Evolutionary conservation across 2,888 invertebrate species (phyloP), one percentile per base, ranked within the genome.

Genomic region (Microchrysa polita): DNA sequence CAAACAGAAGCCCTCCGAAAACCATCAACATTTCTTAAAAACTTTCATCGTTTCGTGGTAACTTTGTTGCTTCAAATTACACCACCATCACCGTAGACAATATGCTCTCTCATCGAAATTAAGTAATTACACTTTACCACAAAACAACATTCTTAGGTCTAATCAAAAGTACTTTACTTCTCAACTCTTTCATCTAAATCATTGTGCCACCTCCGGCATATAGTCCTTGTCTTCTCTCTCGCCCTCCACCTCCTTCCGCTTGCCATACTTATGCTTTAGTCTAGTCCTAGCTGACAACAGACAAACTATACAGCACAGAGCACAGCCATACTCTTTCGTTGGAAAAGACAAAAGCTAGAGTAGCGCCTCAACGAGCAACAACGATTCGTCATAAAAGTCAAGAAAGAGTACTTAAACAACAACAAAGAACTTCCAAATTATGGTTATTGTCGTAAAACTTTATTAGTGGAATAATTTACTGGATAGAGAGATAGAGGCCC

Each of bases 371-470:
- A 61, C 1, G 10, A 65, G 14, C 48, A 65, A 65, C 65, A 48
- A 65, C 65, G 44, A 65, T 65, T 20, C 65, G 65, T 65, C 48
- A 65, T 65, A 69, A 40, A 69, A 69, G 40, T 69, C 69, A 20
- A 69, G 69, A 40, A 69, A 69, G 55, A 69, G 69, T 57, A 69
- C 69, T 69, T 69, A 55, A 55, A 69, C 69, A 55, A 57, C 69
- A 55, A 57, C 69, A 69, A 69, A 69, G 55, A 55, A 57, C 69
- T 57, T 69, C 55, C 20, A 69, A 69, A 69, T 69, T 69, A 69
- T 69, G 69, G 69, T 69, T 69, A 69, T 69, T 69, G 69, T 69
- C 69, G 69, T 69, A 69, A 69, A 69, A 69, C 69, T 69, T 69
- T 69, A 69, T 69, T 69, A 69, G 69, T 40, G 40, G 69, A 69